These are phyloP conservation scores for Drosophila diplacantha DNA, from an alignment of 2,888 invertebrate genomes.

Conservation along the genomic window DNA sequence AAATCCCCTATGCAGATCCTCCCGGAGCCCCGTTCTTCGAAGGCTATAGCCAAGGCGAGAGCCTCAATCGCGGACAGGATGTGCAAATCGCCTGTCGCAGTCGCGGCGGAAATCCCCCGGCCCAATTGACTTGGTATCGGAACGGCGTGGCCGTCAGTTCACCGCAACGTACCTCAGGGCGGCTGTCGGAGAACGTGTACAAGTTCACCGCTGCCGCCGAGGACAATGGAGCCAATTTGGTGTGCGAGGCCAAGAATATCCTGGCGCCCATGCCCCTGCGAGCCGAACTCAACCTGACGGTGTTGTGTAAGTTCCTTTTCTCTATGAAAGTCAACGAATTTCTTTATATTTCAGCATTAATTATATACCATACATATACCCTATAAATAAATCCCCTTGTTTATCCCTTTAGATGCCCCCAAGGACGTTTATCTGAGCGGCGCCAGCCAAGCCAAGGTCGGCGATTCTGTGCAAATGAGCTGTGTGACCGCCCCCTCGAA, in stretches of 20 bases:
- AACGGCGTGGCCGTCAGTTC: slow-evolving; percentile 72
- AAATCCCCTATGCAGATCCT: slow-evolving; percentile 59
- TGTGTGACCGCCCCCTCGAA: slow-evolving; percentile 75
- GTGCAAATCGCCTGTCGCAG: slow-evolving; percentile 75
- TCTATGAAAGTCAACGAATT: background rate
- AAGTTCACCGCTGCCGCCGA: slow-evolving; percentile 69
- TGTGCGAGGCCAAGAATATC: slow-evolving; percentile 75
- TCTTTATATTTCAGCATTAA: background rate
- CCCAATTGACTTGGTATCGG: slow-evolving; percentile 75
- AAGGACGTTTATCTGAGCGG: slow-evolving; percentile 72
- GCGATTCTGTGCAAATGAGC: slow-evolving; percentile 66
- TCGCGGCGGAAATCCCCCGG: slow-evolving; percentile 75
- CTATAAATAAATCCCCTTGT: background rate
- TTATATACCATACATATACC: background rate
- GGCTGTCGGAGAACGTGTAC: slow-evolving; percentile 75
- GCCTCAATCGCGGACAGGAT: slow-evolving; percentile 73
- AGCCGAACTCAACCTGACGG: slow-evolving; percentile 73
- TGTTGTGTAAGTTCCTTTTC: slow-evolving; percentile 67
- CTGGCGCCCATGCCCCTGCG: slow-evolving; percentile 68
- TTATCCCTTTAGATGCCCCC: slow-evolving; percentile 65
- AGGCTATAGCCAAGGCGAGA: slow-evolving; percentile 74
- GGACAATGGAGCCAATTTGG: slow-evolving; percentile 72
- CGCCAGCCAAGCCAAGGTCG: slow-evolving; percentile 71
- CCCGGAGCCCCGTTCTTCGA: slow-evolving; percentile 76
- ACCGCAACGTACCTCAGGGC: slow-evolving; percentile 75